These are phyloP conservation scores for Scaptomyza reducta DNA, from an alignment of 2,888 invertebrate species.

Conservation along the genomic window DNA sequence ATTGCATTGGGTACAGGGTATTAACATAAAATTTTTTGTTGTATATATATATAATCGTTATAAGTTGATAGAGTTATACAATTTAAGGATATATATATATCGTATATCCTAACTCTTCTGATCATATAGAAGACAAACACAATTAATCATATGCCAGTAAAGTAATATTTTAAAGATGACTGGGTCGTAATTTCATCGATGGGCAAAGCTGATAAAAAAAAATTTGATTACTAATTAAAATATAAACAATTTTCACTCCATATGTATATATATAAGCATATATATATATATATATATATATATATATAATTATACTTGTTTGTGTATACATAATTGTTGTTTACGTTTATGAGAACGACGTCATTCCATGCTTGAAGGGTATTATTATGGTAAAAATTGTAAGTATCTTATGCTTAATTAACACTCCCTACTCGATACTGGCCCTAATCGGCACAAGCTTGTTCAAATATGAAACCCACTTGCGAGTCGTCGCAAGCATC, in stretches of 20 bases:
- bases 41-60: not conserved
- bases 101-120: not conserved
- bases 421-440: conserved; percentile 6
- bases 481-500: conserved; percentile 35
- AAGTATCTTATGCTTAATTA: conserved; percentile 22
- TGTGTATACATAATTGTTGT: not conserved
- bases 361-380: not conserved
- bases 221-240: not conserved
- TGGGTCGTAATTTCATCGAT: conserved; percentile 1
- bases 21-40: not conserved
- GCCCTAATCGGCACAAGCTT: conserved; percentile 5
- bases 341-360: conserved; percentile 2
- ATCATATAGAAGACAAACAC: not conserved
- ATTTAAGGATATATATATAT: not conserved
- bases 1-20: conserved; percentile 1
- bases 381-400: not conserved
- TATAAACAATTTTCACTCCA: conserved; percentile 4
- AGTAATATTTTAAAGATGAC: not conserved
- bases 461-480: conserved; percentile 34
- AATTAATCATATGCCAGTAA: not conserved
- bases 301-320: not conserved
- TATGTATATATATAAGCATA: not conserved
- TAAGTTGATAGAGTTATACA: not conserved
- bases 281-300: conserved; percentile 1
- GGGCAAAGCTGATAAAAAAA: not conserved